Base-by-base conservation (phyloP, 2,113 vertebrate genomes). In the Chionis minor region DNA sequence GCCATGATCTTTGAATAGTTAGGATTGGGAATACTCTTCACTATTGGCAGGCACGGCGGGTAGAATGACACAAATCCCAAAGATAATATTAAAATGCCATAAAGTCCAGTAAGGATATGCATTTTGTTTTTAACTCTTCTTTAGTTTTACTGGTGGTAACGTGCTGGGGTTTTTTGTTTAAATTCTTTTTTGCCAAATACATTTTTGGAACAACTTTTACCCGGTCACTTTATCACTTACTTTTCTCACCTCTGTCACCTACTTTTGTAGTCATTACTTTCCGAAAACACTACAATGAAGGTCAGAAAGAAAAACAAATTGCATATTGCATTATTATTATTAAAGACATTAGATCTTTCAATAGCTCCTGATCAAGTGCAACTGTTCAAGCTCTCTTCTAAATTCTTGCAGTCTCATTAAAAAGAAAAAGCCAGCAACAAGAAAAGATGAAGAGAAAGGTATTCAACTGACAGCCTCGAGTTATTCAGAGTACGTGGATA, bases 21-120 rank as follows among this genome's bases (percentile, higher is more conserved):
- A 75, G 78, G 58, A n/a, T 12, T 83, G 91, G 95, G 86, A 97
- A 90, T 90, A 90, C 78, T 94, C 47, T 93, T 92, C 70, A 38
- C 66, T 94, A 38, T 92, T 96, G 96, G 96, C 96, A 97, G 92
- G 66, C 92, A 90, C 6, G 6, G 84, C 0, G 92, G 95, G 85
- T 82, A 70, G 94, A 90, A 97, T 97, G 95, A 97, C 92, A 96
- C 90, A 96, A 94, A 94, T 94, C 92, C 94, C 95, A 94, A 81
- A 89, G 96, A 81, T 42, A 84, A 89, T 94, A 97, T 95, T 95
- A 96, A 97, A 95, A 94, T 6, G 45, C 70, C 78, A 94, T 87
- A 82, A 91, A 82, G 78, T 95, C 96, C 96, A 97, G 77, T 52
- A 89, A 89, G 74, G 74, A 94, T 83, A 59, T 35, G 45, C 42